These are phyloP conservation scores for Aquatica leii DNA, from an alignment of 2,888 invertebrate species.

Conservation along the genomic window DNA sequence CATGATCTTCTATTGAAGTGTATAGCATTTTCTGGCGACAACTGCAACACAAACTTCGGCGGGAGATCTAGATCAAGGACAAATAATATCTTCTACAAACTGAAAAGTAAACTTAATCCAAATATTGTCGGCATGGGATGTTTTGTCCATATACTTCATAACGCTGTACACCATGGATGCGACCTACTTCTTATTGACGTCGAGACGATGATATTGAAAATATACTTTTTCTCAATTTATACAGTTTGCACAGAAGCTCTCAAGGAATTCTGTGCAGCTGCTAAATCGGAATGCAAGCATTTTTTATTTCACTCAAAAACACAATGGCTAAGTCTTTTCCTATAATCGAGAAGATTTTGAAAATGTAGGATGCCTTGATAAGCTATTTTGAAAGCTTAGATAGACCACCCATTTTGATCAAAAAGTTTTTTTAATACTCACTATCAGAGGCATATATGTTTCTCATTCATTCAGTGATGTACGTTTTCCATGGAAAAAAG, in stretches of 20 bases:
- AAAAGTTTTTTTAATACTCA: conserved; percentile 5
- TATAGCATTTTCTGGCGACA: conserved; percentile 19
- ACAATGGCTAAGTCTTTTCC: conserved; percentile 26
- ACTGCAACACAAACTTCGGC: conserved; percentile 27
- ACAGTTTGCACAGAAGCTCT: conserved; percentile 22
- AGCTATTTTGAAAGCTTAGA: conserved; percentile 4
- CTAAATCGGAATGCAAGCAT: conserved; percentile 24
- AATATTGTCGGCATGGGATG: too few species aligned
- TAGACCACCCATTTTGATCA: conserved; percentile 2
- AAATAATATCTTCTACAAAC: neutral
- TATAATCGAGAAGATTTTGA: conserved; percentile 19
- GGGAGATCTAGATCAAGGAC: neutral
- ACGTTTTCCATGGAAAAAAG: neutral
- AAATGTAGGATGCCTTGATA: neutral
- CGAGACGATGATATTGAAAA: conserved; percentile 27
- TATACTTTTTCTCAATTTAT: conserved; percentile 25
- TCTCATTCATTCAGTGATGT: conserved; percentile 2
- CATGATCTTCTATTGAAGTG: conserved; percentile 10
- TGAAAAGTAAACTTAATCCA: too few species aligned
- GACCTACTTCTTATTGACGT: too few species aligned
- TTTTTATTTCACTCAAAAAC: conserved; percentile 25
- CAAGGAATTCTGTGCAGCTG: conserved; percentile 19
- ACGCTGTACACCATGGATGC: too few species aligned
- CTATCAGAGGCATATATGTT: too few species aligned
- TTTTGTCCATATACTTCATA: too few species aligned